A percentile compares a stretch with the other conserved stretches of the same genome.
These are phyloP conservation scores for Neoarius graeffei DNA, from an alignment of 2,113 vertebrate species.

Conservation along the genomic window DNA sequence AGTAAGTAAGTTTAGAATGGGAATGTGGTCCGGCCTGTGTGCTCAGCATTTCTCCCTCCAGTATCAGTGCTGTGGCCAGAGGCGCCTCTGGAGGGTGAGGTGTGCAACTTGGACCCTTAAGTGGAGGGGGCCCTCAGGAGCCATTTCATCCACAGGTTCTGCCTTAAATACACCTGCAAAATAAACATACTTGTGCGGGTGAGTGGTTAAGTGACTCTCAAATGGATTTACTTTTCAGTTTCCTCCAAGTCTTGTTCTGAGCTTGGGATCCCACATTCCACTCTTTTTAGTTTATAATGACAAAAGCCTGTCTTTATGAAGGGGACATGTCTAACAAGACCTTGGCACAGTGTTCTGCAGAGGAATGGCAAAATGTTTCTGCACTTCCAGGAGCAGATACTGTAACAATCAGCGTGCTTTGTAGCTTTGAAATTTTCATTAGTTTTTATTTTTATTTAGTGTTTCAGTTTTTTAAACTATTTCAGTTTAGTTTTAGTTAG, in stretches of 20 bases:
- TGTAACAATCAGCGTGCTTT: not conserved
- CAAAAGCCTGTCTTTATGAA: conserved; percentile 48
- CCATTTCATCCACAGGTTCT: not conserved
- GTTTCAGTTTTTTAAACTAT: no score
- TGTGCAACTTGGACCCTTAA: not conserved
- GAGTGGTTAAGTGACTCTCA: conserved; percentile 1
- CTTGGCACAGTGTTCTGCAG: conserved; percentile 29
- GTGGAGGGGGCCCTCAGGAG: not conserved
- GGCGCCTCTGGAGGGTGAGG: not conserved
- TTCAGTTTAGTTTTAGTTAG: no score
- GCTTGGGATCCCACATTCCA: not conserved
- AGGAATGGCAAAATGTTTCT: conserved; percentile 6
- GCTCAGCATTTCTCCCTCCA: not conserved
- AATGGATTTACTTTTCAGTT: conserved; percentile 41
- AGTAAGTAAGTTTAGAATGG: not conserved
- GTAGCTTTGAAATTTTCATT: no score
- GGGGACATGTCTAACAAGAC: conserved; percentile 37
- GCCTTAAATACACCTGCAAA: conserved; percentile 7
- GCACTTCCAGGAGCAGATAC: not conserved
- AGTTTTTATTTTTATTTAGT: no score
- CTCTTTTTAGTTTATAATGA: conserved; percentile 50
- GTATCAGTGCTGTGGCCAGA: not conserved
- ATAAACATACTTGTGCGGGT: conserved; percentile 22
- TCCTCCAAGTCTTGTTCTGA: conserved; percentile 11
- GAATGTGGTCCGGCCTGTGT: not conserved